phyloP scores from a whole-genome alignment of 2,797 vertebrate genomes.

The Sus cebifrons region DNA sequence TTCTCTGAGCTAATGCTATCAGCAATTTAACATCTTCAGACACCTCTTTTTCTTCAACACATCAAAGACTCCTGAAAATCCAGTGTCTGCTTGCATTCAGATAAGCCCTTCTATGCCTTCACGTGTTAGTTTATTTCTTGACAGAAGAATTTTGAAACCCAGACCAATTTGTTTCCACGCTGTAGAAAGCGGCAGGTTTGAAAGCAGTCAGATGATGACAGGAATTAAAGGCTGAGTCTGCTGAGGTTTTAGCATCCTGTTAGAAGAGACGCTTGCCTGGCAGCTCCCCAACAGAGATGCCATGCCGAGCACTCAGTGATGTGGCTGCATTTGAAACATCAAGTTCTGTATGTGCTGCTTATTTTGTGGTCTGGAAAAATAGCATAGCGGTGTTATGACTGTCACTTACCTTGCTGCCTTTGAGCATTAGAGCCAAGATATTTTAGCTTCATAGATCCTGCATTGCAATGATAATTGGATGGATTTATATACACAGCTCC shows the following conservation, averaged over 20 bases:
- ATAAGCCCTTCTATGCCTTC: slow-evolving; percentile 9
- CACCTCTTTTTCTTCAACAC: slow-evolving; percentile 49
- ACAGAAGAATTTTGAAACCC: slow-evolving; percentile 67
- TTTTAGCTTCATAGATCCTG: background rate
- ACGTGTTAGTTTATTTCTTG: slow-evolving; percentile 47
- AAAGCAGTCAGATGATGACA: slow-evolving; percentile 45
- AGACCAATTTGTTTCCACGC: slow-evolving; percentile 38
- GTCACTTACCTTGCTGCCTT: background rate
- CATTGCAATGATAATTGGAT: slow-evolving; percentile 9
- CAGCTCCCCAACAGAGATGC: background rate
- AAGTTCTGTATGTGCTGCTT: background rate
- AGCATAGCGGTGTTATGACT: background rate
- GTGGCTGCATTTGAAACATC: background rate
- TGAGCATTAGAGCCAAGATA: background rate
- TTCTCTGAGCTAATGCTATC: background rate
- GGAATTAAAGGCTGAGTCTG: slow-evolving; percentile 53
- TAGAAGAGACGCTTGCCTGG: slow-evolving; percentile 48
- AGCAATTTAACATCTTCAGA: slow-evolving; percentile 39
- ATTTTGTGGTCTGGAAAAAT: background rate
- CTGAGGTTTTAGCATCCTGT: slow-evolving; percentile 53
- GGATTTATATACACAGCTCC: slow-evolving; percentile 22
- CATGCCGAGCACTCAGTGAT: background rate
- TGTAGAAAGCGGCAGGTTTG: slow-evolving; percentile 36
- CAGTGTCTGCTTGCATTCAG: slow-evolving; percentile 75
- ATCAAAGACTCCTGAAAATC: slow-evolving; percentile 66